A percentile compares a stretch with the other conserved stretches of the same genome.
Conservation (phyloP, 2,888 invertebrate species). For the Dynastes hyllus region DNA sequence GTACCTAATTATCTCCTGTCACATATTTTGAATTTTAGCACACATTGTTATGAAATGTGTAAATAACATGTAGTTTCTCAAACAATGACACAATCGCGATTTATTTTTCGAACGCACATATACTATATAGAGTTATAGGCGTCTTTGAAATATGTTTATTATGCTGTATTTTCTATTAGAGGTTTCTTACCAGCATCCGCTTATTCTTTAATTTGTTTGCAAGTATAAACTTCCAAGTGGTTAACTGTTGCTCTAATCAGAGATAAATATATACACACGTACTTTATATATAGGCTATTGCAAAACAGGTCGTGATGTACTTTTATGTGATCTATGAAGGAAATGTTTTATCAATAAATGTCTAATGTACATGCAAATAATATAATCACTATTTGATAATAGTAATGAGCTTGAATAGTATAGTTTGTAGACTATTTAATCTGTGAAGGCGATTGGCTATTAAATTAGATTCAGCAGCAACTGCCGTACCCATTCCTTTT, state of each 20-base stretch:
- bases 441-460: background rate
- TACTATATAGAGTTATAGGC: background rate
- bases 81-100: background rate
- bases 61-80: slow-evolving; percentile 11
- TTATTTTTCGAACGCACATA: slow-evolving; percentile 2
- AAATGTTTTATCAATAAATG: background rate
- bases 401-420: background rate
- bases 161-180: background rate
- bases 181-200: background rate
- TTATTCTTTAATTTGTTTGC: background rate
- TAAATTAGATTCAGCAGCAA: background rate
- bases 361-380: background rate
- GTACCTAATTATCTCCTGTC: slow-evolving; percentile 3
- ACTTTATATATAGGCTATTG: background rate
- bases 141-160: background rate
- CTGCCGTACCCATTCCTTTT: too few species aligned
- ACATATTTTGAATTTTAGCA: slow-evolving; percentile 3
- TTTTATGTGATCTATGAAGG: background rate
- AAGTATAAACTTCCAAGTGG: background rate
- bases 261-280: background rate
- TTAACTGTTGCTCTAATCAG: background rate
- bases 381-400: background rate
- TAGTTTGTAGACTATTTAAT: background rate
- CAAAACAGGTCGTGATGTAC: background rate
- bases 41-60: slow-evolving; percentile 2